phyloP scores from a whole-genome alignment of 2,797 vertebrate species.

The Halcyon smyrnensis region DNA sequence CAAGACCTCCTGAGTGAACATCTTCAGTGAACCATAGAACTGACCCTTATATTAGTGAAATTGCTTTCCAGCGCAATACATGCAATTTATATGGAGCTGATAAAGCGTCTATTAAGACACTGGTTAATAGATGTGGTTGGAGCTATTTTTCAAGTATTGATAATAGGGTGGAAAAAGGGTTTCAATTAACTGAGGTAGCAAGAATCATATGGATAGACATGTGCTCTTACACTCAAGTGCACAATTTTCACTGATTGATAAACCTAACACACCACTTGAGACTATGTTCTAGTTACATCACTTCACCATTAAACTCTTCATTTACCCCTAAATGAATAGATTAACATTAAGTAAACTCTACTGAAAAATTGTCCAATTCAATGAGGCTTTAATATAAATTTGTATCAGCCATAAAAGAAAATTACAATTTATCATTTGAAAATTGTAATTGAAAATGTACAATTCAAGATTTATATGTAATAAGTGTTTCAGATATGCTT shows the following conservation, averaged over 20 bases:
- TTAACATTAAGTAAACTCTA: slow-evolving; percentile 64
- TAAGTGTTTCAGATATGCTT: not conserved
- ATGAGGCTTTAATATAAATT: slow-evolving; percentile 58
- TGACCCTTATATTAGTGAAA: slow-evolving; percentile 41
- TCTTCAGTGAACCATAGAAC: slow-evolving; percentile 25
- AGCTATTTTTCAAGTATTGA: slow-evolving; percentile 72
- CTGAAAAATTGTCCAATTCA: slow-evolving; percentile 51
- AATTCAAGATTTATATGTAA: not conserved
- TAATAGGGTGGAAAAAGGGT: slow-evolving; percentile 62
- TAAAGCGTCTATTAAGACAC: slow-evolving; percentile 43
- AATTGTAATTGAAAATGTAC: slow-evolving; percentile 20
- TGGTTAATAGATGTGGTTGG: slow-evolving; percentile 56
- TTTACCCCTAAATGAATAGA: slow-evolving; percentile 70
- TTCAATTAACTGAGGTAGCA: slow-evolving; percentile 61
- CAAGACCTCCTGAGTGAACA: not conserved
- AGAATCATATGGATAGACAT: slow-evolving; percentile 56
- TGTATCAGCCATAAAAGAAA: slow-evolving; percentile 48
- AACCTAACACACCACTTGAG: slow-evolving; percentile 72
- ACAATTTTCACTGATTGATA: slow-evolving; percentile 75
- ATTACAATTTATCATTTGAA: slow-evolving; percentile 48
- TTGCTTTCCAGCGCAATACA: slow-evolving; percentile 34
- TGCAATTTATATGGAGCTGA: slow-evolving; percentile 44
- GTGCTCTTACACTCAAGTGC: slow-evolving; percentile 63
- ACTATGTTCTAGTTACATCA: slow-evolving; percentile 60
- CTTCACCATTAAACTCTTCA: slow-evolving; percentile 64